phyloP scores from a whole-genome alignment of 2,888 invertebrate genomes.

The Cheilosia vernalis region DNA sequence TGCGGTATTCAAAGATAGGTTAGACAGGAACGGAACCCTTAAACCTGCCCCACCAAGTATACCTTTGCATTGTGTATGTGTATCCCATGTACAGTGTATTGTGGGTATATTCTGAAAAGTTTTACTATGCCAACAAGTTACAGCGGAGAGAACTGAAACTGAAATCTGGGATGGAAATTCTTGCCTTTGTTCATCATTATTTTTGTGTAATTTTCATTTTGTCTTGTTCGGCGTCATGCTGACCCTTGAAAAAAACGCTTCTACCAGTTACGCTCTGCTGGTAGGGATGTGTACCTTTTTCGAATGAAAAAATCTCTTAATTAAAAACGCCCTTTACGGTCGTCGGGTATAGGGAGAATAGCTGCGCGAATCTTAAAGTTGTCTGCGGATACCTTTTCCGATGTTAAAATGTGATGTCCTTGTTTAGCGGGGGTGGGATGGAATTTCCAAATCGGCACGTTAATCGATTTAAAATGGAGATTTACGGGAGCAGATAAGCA shows the following conservation, averaged over 20 bases:
- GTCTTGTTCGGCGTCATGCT: conserved; percentile 23
- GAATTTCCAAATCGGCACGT: conserved; percentile 73
- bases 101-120: conserved; percentile 23
- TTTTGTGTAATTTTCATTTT: conserved; percentile 55
- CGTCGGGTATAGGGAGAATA: conserved; percentile 10
- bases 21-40: conserved; percentile 33
- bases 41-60: conserved; percentile 21
- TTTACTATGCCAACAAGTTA: conserved; percentile 52
- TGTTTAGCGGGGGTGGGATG: conserved; percentile 18
- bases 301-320: conserved; percentile 68
- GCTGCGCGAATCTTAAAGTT: conserved; percentile 30
- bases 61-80: conserved; percentile 28
- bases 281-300: conserved; percentile 40
- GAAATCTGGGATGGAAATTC: conserved; percentile 61
- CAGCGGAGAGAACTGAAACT: conserved; percentile 7
- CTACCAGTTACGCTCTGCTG: neutral
- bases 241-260: conserved; percentile 58
- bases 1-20: conserved; percentile 67
- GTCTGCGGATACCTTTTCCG: conserved; percentile 14
- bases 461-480: conserved; percentile 75
- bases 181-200: conserved; percentile 52
- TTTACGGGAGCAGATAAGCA: conserved; percentile 69
- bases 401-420: conserved; percentile 53
- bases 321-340: conserved; percentile 46
- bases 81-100: conserved; percentile 7